Evolutionary conservation across 2,113 vertebrate species (phyloP), one percentile per base, ranked within the genome.

Genomic region (Mionectes macconnelli): DNA sequence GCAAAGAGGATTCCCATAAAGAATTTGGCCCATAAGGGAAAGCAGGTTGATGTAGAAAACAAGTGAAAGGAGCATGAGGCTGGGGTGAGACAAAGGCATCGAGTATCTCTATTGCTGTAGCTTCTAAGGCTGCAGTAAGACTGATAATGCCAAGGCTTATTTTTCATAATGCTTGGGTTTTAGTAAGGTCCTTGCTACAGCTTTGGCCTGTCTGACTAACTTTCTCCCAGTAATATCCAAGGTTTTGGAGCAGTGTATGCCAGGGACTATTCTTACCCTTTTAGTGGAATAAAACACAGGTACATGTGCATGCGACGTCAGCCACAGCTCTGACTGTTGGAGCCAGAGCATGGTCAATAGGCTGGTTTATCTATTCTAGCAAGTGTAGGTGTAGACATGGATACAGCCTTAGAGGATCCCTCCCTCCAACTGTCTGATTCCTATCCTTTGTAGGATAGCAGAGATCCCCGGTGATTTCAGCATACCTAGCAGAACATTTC

Each of bases 111-210:
- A 16, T 56, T 5, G 0, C 47, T 75, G 12, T 72, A 40, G 8
- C n/a, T 87, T 64, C 28, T 87, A 59, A 64, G 44, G 30, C 66
- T 87, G 42, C 53, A 89, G 53, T 92, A 40, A 79, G 91, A 64
- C 22, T n/a, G n/a, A n/a, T n/a, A 55, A 22, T 8, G 19, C 19
- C 15, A 27, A 30, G 27, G n/a, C 40, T 79, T 91, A 33, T 45
- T 86, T 95, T 91, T 85, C 37, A 39, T 56, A 62, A 49, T 53
- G 15, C 37, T 37, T 72, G 4, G 10, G 37, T 79, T 37, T 79
- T 87, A 64, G 53, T 24, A 37, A 37, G 24, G 24, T 83, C 63
- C n/a, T 73, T 72, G 10, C 33, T 63, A n/a, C 49, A 25, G 31
- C 55, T 82, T 68, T 80, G 44, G 40, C 30, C 40, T 77, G 7